phyloP scores from a whole-genome alignment of 37 sponge, comb jelly and placozoan species.

The Aplysina aerophoba region DNA sequence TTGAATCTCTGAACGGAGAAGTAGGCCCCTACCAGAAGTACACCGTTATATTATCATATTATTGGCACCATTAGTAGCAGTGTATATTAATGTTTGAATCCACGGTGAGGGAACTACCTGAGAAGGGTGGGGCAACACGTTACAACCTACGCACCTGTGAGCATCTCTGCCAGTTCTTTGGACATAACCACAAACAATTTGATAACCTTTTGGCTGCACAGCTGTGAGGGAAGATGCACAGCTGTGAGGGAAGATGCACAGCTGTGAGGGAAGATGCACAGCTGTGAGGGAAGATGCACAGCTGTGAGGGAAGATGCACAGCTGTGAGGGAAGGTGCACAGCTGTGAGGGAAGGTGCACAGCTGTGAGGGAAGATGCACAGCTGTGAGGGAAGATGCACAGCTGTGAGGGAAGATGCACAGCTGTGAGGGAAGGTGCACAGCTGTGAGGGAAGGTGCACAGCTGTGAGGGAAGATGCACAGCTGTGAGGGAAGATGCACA shows the following conservation, averaged over 20 bases:
- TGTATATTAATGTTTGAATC: no score
- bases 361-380: background rate
- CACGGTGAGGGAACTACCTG: no score
- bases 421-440: background rate
- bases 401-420: background rate
- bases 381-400: background rate
- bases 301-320: background rate
- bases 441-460: background rate
- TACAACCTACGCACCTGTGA: background rate
- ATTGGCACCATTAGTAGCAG: no score
- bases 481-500: background rate
- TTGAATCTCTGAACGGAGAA: background rate
- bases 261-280: background rate
- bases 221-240: background rate
- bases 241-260: background rate
- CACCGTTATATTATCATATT: no score
- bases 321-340: background rate
- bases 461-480: background rate
- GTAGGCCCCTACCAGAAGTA: no score
- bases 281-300: background rate
- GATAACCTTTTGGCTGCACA: constrained; percentile 2
- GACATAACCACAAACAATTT: background rate
- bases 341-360: background rate
- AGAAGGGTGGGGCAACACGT: no score
- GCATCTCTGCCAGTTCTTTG: constrained; percentile 7